Evolutionary conservation across 1,140 invertebrate genomes (phyloP), one percentile per base, ranked within the genome.

Genomic region (Camponotus floridanus): DNA sequence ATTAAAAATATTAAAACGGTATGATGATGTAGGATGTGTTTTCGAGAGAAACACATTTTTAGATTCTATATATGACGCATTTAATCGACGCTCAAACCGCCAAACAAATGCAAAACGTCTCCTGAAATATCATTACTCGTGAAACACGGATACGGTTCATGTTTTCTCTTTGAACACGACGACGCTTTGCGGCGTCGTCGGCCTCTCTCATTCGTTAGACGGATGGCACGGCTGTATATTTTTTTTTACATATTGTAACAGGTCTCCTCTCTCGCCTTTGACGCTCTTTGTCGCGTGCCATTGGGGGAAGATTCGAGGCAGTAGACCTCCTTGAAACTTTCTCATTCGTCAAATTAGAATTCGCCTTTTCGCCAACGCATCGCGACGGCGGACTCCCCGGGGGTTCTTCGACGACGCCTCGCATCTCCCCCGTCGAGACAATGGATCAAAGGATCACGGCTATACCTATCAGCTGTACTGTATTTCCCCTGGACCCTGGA

Each of bases 311-410:
- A 70, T 88, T 36, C 86, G 81, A 90, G 67, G 74, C 55, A 87
- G 57, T 87, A 85, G 51, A 36, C 83, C 90, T 90, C 86, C 92
- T 93, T 91, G 91, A 93, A 93, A 93, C 91, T 94, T 94, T 91
- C 91, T 93, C 92, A 93, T 93, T 93, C 93, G 93, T 93, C 93
- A 93, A 94, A 93, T 92, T 91, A 92, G 90, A 93, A 92, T 89
- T 92, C 87, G 91, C 88, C 90, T 93, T 93, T 93, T 92, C 91
- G 89, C 87, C 86, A 88, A 87, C 86, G 88, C 92, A 88, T 48
- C 45, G 89, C 90, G 87, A 62, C 89, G 81, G 70, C 45, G 31
- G 15, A 48, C 64, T 92, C 91, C 90, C 90, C 89, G 64, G 89
- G 87, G 91, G 70, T 73, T 81, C 67, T n/a, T 65, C 73, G 57